Evolutionary conservation across 2,888 invertebrate species (phyloP), one percentile per base, ranked within the genome.

Genomic region (Psococerastis gibbosa): DNA sequence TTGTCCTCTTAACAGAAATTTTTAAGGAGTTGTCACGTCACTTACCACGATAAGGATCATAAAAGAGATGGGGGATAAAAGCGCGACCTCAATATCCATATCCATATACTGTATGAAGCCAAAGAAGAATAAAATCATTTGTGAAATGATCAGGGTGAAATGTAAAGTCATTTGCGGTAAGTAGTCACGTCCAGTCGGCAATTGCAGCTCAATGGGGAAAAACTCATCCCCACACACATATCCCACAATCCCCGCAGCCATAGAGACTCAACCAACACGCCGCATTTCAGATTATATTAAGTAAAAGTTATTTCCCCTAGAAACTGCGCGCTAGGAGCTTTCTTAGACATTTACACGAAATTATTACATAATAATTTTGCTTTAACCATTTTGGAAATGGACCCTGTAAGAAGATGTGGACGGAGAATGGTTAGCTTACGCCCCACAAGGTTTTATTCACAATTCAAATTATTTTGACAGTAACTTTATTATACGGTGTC

Each of bases 341-440:
- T 38, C 38, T 22, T 38, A 38, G 38, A 38, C 38, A 38, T 38
- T 38, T 38, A 38, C 38, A 38, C 38, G 38, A 38, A 38, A 38
- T 38, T 38, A 38, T 38, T 38, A 38, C 38, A 38, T 38, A 17
- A 38, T 38, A 38, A 38, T 38, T 38, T 38, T 38, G 38, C 38
- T 38, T 38, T 38, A 38, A 38, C 38, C 38, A 38, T 38, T 38
- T 38, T 20, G n/a, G 18, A 38, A 38, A 38, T 38, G 38, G 38
- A 38, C n/a, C 22, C 38, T 20, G 20, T 38, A 38, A 38, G 38
- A 38, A 38, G 20, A 38, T 15, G n/a, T n/a, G 20, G 22, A 17
- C 6, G n/a, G n/a, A 13, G 15, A 13, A 20, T 20, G 38, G n/a
- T 38, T 20, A 20, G n/a, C 38, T 38, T 38, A 38, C 22, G 5